Base-by-base conservation (phyloP, 2,113 vertebrate genomes). In the Chloroceryle aenea region DNA sequence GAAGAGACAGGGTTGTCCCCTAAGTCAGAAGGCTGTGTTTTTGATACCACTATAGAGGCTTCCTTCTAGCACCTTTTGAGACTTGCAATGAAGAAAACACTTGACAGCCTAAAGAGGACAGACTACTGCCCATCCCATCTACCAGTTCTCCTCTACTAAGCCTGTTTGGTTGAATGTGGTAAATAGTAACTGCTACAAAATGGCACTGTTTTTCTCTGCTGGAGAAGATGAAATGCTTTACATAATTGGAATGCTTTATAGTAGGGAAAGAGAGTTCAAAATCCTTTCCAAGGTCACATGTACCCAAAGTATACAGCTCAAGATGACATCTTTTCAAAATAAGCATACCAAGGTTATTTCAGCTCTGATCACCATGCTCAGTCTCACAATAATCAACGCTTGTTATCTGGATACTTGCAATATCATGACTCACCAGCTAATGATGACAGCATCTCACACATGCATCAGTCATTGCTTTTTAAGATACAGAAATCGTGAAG, bases 371-470 rank as follows among this genome's bases (percentile, higher is more conserved):
- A 56, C 62, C 61, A 23, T 2, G 29, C 80, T 93, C 50, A 42
- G 74, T 80, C 91, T 87, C 63, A 66, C 79, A 73, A 22, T 93
- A 97, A 95, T 93, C 92, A 93, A 91, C 97, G 67, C 73, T 77
- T 95, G 75, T 82, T 90, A 64, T 82, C 96, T 94, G 25, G 13
- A 94, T 89, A 53, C 90, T 93, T 76, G 87, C 78, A 71, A 63
- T 94, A 92, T 89, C 36, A 25, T 97, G 96, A 97, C 74, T 98
- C 97, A 92, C 45, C 79, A 89, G 87, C n/a, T 89, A 92, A 95
- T 48, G 82, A 48, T 38, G 85, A 71, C 78, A 73, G 66, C 32
- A 91, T 97, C 95, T 98, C 80, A 79, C 96, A 83, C 58, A 77
- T 64, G 75, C 58, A 82, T 95, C 92, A 91, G 90, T 36, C 26